Percentiles rank a stretch among this genome's conserved stretches.
These are phyloP conservation scores for Drosophila multiciliata DNA, from an alignment of 2,888 invertebrate species.

Conservation along the genomic window DNA sequence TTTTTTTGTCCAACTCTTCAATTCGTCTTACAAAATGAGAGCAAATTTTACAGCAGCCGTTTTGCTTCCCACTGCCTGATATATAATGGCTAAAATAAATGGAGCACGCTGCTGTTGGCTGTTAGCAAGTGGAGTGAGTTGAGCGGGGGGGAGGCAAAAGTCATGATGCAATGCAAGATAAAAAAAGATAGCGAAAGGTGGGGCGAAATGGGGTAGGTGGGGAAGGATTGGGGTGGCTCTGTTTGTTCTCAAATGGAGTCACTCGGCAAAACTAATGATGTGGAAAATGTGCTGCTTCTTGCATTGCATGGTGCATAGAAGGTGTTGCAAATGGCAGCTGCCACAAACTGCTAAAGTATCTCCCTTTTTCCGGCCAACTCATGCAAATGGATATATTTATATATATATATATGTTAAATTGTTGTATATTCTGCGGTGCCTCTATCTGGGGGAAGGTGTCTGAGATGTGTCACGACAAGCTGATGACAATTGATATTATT, in stretches of 20 bases:
- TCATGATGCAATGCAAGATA: slow-evolving; percentile 50
- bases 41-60: slow-evolving; percentile 34
- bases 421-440: slow-evolving; percentile 31
- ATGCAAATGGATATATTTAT: slow-evolving; percentile 47
- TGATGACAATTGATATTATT: slow-evolving; percentile 78
- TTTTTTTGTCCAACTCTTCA: slow-evolving; percentile 32
- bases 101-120: slow-evolving; percentile 62
- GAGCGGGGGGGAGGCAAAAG: slow-evolving; percentile 4
- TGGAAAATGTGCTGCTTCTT: slow-evolving; percentile 74
- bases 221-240: slow-evolving; percentile 5
- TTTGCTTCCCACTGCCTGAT: slow-evolving; percentile 17
- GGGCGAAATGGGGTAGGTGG: neutral
- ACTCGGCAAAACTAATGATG: slow-evolving; percentile 81
- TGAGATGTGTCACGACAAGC: slow-evolving; percentile 43
- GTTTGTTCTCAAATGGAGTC: slow-evolving; percentile 74
- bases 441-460: slow-evolving; percentile 7
- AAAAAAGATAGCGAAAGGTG: neutral
- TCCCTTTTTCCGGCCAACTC: slow-evolving; percentile 39
- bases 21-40: slow-evolving; percentile 52
- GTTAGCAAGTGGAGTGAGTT: slow-evolving; percentile 19
- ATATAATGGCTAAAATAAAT: slow-evolving; percentile 69
- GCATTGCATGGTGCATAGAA: slow-evolving; percentile 35
- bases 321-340: slow-evolving; percentile 64
- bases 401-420: slow-evolving; percentile 7
- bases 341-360: slow-evolving; percentile 19